Percentiles rank a stretch among this genome's conserved stretches.
Evolutionary conservation across 2,888 invertebrate genomes (phyloP).

Genomic region (Acronicta leporina): DNA sequence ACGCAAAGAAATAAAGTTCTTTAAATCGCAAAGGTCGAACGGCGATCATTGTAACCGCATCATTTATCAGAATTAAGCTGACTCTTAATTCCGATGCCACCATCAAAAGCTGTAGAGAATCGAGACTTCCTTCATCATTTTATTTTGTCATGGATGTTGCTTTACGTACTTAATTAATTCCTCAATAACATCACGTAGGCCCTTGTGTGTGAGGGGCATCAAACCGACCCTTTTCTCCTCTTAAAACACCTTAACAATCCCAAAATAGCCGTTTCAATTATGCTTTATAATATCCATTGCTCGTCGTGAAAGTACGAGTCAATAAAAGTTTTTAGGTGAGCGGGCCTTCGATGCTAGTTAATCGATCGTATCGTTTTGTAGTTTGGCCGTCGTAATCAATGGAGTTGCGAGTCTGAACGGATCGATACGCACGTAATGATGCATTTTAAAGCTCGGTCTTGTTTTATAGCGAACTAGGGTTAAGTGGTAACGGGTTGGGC

Average conservation of each 20-base stretch:
- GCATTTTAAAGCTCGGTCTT: conserved; percentile 51
- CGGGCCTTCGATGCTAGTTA: conserved; percentile 31
- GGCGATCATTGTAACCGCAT: conserved; percentile 46
- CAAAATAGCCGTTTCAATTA: conserved; percentile 18
- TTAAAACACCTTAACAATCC: conserved; percentile 17
- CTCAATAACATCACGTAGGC: conserved; percentile 77
- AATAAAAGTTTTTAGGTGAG: conserved; percentile 21
- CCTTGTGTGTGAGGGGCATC: conserved; percentile 66
- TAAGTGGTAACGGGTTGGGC: conserved; percentile 38
- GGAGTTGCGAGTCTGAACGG: conserved; percentile 50
- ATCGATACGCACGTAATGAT: conserved; percentile 71
- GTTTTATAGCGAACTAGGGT: conserved; percentile 50
- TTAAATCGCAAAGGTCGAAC: conserved; percentile 50
- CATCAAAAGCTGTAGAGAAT: conserved; percentile 56
- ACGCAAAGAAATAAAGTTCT: conserved; percentile 26
- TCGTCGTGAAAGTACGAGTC: conserved; percentile 8
- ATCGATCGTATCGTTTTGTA: conserved; percentile 55
- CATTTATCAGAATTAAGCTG: conserved; percentile 58
- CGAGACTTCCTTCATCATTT: conserved; percentile 60
- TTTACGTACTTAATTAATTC: conserved; percentile 74
- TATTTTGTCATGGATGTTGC: conserved; percentile 59
- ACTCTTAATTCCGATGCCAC: conserved; percentile 41
- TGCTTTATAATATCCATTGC: conserved; percentile 24
- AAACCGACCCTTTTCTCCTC: conserved; percentile 60
- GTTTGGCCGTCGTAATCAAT: conserved; percentile 60